These are phyloP conservation scores for Aphaenogaster rudis DNA, from an alignment of 1,140 invertebrate species.

Conservation along the genomic window DNA sequence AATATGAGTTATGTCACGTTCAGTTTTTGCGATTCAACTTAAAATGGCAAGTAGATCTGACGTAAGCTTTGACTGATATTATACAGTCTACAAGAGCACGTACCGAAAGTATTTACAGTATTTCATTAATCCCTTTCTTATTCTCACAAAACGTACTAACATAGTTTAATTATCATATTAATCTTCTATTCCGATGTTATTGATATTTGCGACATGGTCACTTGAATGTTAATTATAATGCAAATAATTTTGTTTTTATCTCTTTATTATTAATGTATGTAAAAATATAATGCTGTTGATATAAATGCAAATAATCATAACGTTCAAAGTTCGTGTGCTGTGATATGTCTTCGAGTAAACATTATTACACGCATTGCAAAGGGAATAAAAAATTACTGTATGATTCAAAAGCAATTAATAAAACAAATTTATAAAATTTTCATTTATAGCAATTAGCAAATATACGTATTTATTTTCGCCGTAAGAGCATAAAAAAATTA, in stretches of 20 bases:
- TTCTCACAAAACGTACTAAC: not conserved
- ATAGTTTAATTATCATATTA: not conserved
- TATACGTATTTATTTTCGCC: not conserved
- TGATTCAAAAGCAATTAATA: not conserved
- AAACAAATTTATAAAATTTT: not conserved
- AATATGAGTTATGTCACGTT: conserved; percentile 18
- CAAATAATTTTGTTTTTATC: not conserved
- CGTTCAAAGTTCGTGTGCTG: not conserved
- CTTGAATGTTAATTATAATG: not conserved
- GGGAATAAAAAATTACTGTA: not conserved
- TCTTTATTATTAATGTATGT: not conserved
- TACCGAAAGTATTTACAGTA: not conserved
- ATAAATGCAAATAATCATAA: not conserved
- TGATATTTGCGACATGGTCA: not conserved
- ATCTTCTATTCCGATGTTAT: not conserved
- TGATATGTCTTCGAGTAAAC: not conserved
- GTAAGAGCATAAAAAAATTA: conserved; percentile 6
- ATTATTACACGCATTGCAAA: not conserved
- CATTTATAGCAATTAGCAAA: not conserved
- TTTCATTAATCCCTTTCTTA: not conserved
- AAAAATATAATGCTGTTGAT: not conserved
- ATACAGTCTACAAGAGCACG: not conserved
- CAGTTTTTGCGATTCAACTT: not conserved
- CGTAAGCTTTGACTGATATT: conserved; percentile 16
- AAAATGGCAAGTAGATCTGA: not conserved